Evolutionary conservation across 2,888 invertebrate genomes (phyloP).

Genomic region (Sepiola atlantica): DNA sequence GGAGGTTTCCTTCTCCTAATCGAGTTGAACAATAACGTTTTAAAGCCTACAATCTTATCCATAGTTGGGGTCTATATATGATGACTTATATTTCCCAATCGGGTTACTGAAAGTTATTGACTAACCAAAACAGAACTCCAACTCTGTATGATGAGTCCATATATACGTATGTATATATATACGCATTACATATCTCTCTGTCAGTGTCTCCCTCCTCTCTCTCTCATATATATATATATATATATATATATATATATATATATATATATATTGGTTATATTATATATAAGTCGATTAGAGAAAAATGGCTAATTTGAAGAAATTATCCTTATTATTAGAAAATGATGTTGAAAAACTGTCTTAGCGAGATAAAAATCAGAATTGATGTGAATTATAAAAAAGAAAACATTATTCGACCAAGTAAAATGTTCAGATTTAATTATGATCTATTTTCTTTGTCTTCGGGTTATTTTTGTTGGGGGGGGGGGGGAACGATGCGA

Average conservation of each 20-base stretch:
- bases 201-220: too few species aligned
- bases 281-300: neutral
- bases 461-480: too few species aligned
- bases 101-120: too few species aligned
- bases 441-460: neutral
- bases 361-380: neutral
- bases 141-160: too few species aligned
- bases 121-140: too few species aligned
- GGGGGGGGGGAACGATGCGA: neutral
- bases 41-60: too few species aligned
- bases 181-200: too few species aligned
- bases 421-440: neutral
- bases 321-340: neutral
- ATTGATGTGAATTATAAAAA: neutral
- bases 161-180: neutral
- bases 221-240: neutral
- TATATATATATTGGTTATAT: neutral
- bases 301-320: neutral
- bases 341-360: neutral
- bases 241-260: neutral
- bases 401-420: neutral
- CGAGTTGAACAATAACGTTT: too few species aligned
- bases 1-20: too few species aligned
- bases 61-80: too few species aligned
- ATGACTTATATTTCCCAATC: too few species aligned